Percentiles rank a stretch among this genome's conserved stretches.
Conservation (phyloP, 2,888 invertebrate genomes). For the Pseudolycoriella hygida region DNA sequence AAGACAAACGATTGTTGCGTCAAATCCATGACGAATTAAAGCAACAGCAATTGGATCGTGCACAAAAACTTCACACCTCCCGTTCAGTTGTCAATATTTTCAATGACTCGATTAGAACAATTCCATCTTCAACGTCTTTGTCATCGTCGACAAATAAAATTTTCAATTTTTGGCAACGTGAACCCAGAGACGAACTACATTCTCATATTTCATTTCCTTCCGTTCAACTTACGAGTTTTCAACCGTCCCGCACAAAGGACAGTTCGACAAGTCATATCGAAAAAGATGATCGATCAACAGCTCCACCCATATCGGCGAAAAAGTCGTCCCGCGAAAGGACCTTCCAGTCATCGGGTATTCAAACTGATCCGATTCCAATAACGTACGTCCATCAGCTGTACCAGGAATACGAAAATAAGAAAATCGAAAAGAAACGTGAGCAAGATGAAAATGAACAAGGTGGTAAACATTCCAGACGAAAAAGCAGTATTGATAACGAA, state of each 20-base stretch:
- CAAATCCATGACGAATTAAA: conserved; percentile 23
- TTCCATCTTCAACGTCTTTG: not conserved
- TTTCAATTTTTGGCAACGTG: not conserved
- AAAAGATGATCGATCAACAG: not conserved
- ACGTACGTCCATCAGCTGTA: conserved; percentile 2
- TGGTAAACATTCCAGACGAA: conserved; percentile 29
- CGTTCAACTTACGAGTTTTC: conserved; percentile 4
- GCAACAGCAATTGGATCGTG: conserved; percentile 23
- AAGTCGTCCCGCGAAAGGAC: conserved; percentile 2
- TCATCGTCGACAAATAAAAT: not conserved
- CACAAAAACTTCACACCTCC: conserved; percentile 18
- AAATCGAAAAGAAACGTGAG: conserved; percentile 14
- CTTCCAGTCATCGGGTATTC: not conserved
- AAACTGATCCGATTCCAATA: conserved; percentile 8
- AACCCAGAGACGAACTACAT: not conserved
- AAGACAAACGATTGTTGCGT: conserved; percentile 53
- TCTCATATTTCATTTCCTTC: not conserved
- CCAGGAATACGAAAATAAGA: conserved; percentile 15
- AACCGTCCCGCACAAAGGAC: conserved; percentile 15
- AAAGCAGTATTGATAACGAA: conserved; percentile 67
- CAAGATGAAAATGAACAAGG: conserved; percentile 20
- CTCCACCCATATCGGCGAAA: conserved; percentile 4
- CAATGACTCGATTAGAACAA: not conserved
- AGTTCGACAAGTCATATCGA: not conserved
- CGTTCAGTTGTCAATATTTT: conserved; percentile 7